Evolutionary conservation across 2,113 vertebrate species (phyloP).

Genomic region (Natator depressus): DNA sequence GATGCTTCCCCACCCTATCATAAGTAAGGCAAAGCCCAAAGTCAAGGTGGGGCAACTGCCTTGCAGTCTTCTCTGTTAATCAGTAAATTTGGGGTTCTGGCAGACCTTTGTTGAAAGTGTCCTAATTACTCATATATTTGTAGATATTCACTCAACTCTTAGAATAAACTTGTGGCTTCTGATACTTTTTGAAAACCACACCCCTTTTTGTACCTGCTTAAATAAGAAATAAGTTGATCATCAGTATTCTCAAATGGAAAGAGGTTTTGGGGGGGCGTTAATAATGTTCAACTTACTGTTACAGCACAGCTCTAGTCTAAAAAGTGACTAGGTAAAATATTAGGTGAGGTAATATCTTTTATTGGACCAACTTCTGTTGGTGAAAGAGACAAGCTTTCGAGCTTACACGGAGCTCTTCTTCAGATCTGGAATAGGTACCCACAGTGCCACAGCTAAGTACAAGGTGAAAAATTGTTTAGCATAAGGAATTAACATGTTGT

Average conservation of each 20-base stretch:
- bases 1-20: too few species aligned
- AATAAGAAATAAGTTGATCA: neutral
- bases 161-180: neutral
- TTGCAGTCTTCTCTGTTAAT: neutral
- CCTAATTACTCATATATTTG: neutral
- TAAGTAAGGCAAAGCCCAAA: too few species aligned
- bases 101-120: neutral
- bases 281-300: neutral
- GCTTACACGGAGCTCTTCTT: too few species aligned
- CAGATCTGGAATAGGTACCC: too few species aligned
- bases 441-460: too few species aligned
- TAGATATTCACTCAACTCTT: conserved; percentile 13
- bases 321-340: neutral
- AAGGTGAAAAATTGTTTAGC: too few species aligned
- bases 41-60: too few species aligned
- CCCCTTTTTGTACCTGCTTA: neutral
- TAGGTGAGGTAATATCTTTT: too few species aligned
- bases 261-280: neutral
- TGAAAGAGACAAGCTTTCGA: too few species aligned
- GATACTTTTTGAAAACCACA: neutral
- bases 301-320: neutral
- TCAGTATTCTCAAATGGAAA: neutral
- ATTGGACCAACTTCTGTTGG: too few species aligned
- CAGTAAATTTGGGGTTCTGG: neutral
- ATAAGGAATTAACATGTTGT: too few species aligned